A percentile compares a stretch with the other conserved stretches of the same genome.
Conservation (phyloP, 1,140 invertebrate species). For the Babylonia areolata region DNA sequence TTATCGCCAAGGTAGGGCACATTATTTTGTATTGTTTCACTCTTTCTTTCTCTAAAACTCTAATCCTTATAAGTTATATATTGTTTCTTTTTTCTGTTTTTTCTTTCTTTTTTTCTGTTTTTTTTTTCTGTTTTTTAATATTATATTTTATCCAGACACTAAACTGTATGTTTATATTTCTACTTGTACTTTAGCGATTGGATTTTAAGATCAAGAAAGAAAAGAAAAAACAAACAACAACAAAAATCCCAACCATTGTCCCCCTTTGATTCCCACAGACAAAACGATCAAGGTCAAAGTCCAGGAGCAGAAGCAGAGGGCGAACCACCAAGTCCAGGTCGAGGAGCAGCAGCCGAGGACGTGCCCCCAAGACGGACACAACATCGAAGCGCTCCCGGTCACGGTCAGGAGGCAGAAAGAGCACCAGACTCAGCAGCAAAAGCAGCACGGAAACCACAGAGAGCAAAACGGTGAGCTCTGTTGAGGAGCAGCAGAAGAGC, state of each 20-base stretch:
- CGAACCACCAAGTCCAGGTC: not conserved
- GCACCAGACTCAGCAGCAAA: slow-evolving; percentile 11
- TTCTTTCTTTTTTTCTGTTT: no score
- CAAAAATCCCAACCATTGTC: no score
- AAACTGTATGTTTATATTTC: no score
- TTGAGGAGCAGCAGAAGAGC: slow-evolving; percentile 5
- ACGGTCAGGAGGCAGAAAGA: slow-evolving; percentile 49
- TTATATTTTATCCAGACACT: no score
- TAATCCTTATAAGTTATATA: not conserved
- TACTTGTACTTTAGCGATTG: no score
- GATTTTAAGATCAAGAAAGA: no score
- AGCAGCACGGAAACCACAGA: not conserved
- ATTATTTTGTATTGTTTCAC: not conserved
- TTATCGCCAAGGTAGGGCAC: slow-evolving; percentile 22
- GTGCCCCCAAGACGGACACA: not conserved
- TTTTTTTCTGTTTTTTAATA: no score
- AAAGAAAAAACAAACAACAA: no score
- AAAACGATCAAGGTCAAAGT: slow-evolving; percentile 7
- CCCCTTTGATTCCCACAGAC: not conserved
- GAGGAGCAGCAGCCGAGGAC: slow-evolving; percentile 22
- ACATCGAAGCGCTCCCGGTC: slow-evolving; percentile 48
- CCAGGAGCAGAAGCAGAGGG: slow-evolving; percentile 28
- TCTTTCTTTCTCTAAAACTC: not conserved
- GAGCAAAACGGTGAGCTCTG: slow-evolving; percentile 26
- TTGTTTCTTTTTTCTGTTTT: not conserved